Base-by-base conservation (phyloP, 2,113 vertebrate genomes). In the Gambusia holbrooki region DNA sequence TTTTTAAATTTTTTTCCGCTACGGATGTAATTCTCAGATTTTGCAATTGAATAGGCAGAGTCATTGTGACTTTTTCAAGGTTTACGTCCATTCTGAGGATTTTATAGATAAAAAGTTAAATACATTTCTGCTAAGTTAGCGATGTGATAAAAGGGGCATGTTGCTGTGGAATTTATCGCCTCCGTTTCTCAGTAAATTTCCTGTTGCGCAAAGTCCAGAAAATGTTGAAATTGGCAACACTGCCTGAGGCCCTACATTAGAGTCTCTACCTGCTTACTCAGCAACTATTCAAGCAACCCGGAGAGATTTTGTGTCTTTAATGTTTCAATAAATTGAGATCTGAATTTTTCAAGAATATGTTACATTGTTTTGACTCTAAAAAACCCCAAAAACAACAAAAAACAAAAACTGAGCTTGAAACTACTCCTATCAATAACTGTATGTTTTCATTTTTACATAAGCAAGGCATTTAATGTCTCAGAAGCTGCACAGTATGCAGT, bases 51-150 rank as follows among this genome's bases (percentile, higher is more conserved):
- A 74, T 73, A 42, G 76, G 69, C 65, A 73, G 65, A 73, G 64
- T 84, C 84, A 82, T 82, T 77, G 74, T n/a, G 54, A 79, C 70
- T 79, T 84, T 84, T 85, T 73, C 61, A 78, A 73, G 84, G 87
- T 87, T 92, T 91, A 85, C 78, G 73, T 82, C 70, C 73, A 79
- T 69, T 64, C 33, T 40, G 66, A 75, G 85, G 87, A 87, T 92
- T 15, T 89, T 88, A 83, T 9, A 67, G 19, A 70, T 45, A 84
- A 77, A 75, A 81, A 85, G 69, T 81, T 82, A 71, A 85, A 86
- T 81, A 83, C 62, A 87, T 84, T 91, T 84, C 85, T 76, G 72
- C 71, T 73, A 54, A 66, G 74, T 79, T 82, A 37, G 60, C 79
- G 33, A 70, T 71, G 81, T 58, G 80, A 86, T 82, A 83, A 86